Base-by-base conservation (phyloP, 1,140 invertebrate genomes). In the Caerostris extrusa region DNA sequence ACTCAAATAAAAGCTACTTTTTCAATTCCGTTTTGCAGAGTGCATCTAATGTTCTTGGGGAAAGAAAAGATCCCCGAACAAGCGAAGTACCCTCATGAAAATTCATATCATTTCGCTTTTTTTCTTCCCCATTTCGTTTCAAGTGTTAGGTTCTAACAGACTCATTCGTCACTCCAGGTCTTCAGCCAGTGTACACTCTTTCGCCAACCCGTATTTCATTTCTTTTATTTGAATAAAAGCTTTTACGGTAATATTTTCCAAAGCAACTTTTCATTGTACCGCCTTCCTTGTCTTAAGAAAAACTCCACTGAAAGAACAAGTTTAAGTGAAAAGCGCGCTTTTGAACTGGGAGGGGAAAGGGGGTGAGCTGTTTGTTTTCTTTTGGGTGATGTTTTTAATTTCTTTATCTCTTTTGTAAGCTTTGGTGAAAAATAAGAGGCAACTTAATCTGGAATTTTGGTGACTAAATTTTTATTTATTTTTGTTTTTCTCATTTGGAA, bases 181-280 rank as follows among this genome's bases (percentile, higher is more conserved):
- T 71, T 69, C 53, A 56, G 61, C 87, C 17, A 69, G 53, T 90
- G 61, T 19, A 14, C 87, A 34, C 50, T 53, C 53, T 71, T 71
- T 56, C 67, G 50, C 87, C 56, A 56, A 8, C 14, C 67, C 87
- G 56, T 90, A 90, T 90, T 90, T 71, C 61, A 90, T 90, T 90
- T 69, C 87, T 89, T 90, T 90, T 71, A 90, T 90, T 90, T 90
- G 87, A 90, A 90, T 89, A 90, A 69, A 90, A 90, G 87, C 87
- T 90, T 90, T 90, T 69, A 69, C 61, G 34, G 56, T 90, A 69
- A 90, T 90, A 90, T 87, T 61, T 87, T 60, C 85, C 50, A 86
- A 86, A 34, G 34, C n/a, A 53, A 87, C 57, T 64, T 87, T 87
- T 87, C 34, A 56, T 14, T 61, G 55, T 87, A 17, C 17, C 34